phyloP scores from a whole-genome alignment of 2,113 vertebrate species.

The Gasterosteus nipponicus region DNA sequence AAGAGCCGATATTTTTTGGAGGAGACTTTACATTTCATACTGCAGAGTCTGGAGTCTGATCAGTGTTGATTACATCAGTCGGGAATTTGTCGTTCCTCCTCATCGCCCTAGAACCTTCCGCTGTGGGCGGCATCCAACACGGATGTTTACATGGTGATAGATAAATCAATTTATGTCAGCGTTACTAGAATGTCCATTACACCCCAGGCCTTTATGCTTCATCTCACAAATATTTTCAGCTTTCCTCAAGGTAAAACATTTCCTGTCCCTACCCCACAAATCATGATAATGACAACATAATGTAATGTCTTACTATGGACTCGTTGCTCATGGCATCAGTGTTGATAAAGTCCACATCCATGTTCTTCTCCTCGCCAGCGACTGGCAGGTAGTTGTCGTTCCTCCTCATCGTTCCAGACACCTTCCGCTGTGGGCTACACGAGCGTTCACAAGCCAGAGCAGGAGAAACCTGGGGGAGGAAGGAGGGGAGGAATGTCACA shows the following conservation, averaged over 20 bases:
- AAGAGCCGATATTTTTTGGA: neutral
- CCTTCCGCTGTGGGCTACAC: slow-evolving; percentile 37
- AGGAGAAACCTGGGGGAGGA: slow-evolving; percentile 54
- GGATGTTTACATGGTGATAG: slow-evolving; percentile 13
- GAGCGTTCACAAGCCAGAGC: slow-evolving; percentile 36
- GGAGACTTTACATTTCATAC: too few species aligned
- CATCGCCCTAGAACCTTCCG: too few species aligned
- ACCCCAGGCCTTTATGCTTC: neutral
- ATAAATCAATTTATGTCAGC: neutral
- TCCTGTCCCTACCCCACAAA: neutral
- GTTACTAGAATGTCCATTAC: neutral
- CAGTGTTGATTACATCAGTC: neutral
- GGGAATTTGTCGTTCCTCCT: too few species aligned
- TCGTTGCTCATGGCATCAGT: slow-evolving; percentile 76
- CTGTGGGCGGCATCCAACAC: neutral
- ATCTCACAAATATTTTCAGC: neutral
- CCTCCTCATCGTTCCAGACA: slow-evolving; percentile 75
- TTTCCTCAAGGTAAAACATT: neutral
- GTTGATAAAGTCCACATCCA: slow-evolving; percentile 72
- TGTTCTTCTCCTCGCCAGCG: slow-evolving; percentile 79
- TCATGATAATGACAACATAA: neutral
- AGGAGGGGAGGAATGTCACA: neutral
- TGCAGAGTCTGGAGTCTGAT: too few species aligned
- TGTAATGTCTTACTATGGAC: slow-evolving; percentile 81
- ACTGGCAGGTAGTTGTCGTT: slow-evolving; percentile 82